Evolutionary conservation across 2,888 invertebrate genomes (phyloP), one percentile per base, ranked within the genome.

Genomic region (Polylopha cassiicola): DNA sequence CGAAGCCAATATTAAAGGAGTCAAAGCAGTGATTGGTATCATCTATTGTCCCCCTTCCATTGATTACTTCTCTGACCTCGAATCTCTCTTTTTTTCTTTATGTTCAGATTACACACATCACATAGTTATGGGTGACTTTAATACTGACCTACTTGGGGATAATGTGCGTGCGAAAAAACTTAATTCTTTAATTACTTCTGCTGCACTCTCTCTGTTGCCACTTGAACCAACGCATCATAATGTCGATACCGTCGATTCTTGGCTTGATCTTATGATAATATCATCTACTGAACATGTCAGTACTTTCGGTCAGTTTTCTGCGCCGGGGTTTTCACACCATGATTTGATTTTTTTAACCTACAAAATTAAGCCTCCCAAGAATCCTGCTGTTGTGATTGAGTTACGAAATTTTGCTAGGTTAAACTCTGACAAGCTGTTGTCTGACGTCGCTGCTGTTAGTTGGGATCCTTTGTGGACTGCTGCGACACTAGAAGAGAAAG

Each of bases 21-120:
- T 5, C 1, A 39, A 37, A 9, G 27, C 18, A 2, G n/a, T 47
- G 11, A 29, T 51, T 1, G 47, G 47, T 5, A 39, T 48, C 1
- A 29, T 45, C 0, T 49, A 49, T n/a, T 39, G 46, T 22, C 48
- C 51, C 3, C 48, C 43, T 2, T 4, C 11, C 4, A 8, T 39
- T 5, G 36, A 45, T 17, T 51, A 46, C 16, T 39, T 47, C 15
- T n/a, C 32, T 6, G 9, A 8, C 3, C 16, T 51, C 10, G 43
- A 46, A 22, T 4, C 15, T 10, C 16, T 36, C 2, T 10, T 48
- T 1, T 39, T 44, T 10, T 8, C 42, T 7, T 6, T 50, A 3
- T 10, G 36, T 9, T 22, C 48, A 2, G 28, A 33, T 4, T 47
- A 44, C 23, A n/a, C 8, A n/a, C 37, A 46, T 22, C 32, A 33